Percentiles rank a stretch among this genome's conserved stretches.
phyloP scores from a whole-genome alignment of 2,797 vertebrate species.

The Ceyx erithaca region DNA sequence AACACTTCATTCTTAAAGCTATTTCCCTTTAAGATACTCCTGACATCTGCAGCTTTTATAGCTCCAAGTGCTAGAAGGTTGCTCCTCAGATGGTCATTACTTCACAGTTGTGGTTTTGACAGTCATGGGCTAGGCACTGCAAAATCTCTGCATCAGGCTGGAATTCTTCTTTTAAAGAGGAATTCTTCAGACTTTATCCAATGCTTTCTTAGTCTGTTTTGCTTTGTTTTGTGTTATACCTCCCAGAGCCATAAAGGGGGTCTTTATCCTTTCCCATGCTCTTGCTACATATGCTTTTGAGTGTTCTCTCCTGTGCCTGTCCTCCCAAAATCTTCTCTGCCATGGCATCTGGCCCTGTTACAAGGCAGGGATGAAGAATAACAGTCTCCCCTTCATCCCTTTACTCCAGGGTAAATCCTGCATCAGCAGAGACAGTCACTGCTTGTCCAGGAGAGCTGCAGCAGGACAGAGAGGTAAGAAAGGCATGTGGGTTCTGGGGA shows the following conservation, averaged over 20 bases:
- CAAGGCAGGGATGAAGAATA: background rate
- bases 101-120: constrained; percentile 59
- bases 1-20: constrained; percentile 64
- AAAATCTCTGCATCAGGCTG: background rate
- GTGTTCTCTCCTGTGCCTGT: background rate
- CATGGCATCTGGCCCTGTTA: accelerated
- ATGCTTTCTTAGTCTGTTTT: background rate
- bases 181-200: constrained; percentile 21
- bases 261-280: background rate
- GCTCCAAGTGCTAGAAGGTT: constrained; percentile 25
- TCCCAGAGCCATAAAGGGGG: background rate
- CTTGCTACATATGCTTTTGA: background rate
- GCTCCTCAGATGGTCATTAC: constrained; percentile 41
- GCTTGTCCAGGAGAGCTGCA: background rate
- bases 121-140: background rate
- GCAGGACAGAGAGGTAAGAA: background rate
- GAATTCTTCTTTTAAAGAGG: constrained; percentile 10
- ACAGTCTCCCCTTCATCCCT: background rate
- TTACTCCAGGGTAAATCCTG: background rate
- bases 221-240: background rate
- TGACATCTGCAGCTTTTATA: constrained; percentile 63
- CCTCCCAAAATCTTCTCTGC: background rate
- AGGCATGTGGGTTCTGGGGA: background rate
- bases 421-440: background rate
- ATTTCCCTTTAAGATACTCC: constrained; percentile 54